A percentile compares a stretch with the other conserved stretches of the same genome.
phyloP scores from a whole-genome alignment of 2,797 vertebrate species.

The Eulemur coronatus region DNA sequence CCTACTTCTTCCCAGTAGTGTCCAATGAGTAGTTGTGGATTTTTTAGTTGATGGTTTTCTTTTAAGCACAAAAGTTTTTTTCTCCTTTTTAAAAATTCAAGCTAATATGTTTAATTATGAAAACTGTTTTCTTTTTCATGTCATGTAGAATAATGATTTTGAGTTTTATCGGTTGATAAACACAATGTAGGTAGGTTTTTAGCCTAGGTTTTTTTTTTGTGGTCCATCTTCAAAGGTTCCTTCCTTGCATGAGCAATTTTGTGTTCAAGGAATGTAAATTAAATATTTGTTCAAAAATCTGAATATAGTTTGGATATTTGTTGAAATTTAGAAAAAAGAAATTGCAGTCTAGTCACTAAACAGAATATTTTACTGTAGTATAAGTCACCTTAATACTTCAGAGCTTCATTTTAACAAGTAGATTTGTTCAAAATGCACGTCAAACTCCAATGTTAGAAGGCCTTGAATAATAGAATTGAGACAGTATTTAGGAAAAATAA shows the following conservation, averaged over 20 bases:
- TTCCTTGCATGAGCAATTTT: neutral
- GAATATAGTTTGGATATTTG: neutral
- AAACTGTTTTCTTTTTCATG: neutral
- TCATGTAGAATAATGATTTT: neutral
- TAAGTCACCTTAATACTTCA: neutral
- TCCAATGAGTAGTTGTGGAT: neutral
- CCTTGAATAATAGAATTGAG: neutral
- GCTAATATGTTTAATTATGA: neutral
- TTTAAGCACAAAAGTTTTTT: neutral
- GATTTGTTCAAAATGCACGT: neutral
- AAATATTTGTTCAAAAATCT: neutral
- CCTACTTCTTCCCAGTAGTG: neutral
- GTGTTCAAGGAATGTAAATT: neutral
- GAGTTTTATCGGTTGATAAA: neutral
- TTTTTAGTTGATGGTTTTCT: neutral
- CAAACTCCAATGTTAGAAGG: neutral
- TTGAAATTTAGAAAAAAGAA: conserved; percentile 16
- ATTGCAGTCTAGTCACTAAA: neutral
- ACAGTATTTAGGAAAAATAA: conserved; percentile 1
- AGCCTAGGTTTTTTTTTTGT: neutral
- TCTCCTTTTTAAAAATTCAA: neutral
- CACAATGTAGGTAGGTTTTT: neutral
- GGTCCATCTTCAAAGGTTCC: neutral
- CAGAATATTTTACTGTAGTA: neutral
- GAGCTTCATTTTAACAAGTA: neutral